These are phyloP conservation scores for Ophraella communa DNA, from an alignment of 2,888 invertebrate genomes.

Conservation along the genomic window DNA sequence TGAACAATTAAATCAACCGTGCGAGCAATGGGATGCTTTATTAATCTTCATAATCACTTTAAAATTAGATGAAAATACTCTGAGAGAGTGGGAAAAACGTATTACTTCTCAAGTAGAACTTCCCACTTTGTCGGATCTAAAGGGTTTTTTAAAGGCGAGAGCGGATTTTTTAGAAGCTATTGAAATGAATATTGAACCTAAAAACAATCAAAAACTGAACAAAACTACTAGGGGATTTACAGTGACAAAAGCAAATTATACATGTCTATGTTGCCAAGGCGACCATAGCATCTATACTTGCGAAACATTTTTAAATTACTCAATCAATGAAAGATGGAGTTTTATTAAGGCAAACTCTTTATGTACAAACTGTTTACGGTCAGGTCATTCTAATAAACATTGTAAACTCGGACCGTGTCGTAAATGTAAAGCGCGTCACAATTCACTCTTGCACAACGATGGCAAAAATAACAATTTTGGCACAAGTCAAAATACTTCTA, in stretches of 20 bases:
- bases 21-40: conserved; percentile 19
- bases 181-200: not conserved
- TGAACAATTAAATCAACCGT: conserved; percentile 5
- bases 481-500: not conserved
- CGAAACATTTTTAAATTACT: not conserved
- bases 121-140: conserved; percentile 3
- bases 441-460: conserved; percentile 2
- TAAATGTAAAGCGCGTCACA: not conserved
- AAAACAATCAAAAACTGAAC: not conserved
- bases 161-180: conserved; percentile 15
- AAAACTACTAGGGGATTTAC: not conserved
- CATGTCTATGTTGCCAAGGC: conserved; percentile 5
- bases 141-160: conserved; percentile 4
- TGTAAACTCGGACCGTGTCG: not conserved
- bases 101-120: not conserved
- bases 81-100: conserved; percentile 18
- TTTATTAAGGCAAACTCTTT: not conserved
- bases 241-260: not conserved
- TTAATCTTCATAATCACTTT: conserved; percentile 5
- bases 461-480: not conserved
- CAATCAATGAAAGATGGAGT: not conserved
- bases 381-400: not conserved
- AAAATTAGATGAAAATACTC: conserved; percentile 2
- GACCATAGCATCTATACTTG: conserved; percentile 20
- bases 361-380: conserved; percentile 11